Evolutionary conservation across 2,797 vertebrate species (phyloP).

Genomic region (Coregonus suidteri): DNA sequence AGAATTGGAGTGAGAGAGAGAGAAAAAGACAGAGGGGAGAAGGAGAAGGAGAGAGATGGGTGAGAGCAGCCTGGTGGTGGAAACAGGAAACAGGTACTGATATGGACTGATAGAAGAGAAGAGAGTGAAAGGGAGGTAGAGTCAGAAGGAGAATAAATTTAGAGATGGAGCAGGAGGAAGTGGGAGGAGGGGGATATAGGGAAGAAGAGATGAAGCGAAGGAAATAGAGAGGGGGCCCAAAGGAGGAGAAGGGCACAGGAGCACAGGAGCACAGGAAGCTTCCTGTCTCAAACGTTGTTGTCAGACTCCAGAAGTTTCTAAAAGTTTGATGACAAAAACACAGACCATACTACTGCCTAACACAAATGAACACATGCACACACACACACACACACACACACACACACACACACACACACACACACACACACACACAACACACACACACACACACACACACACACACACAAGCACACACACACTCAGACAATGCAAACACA

Average conservation of each 20-base stretch:
- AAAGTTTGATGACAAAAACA: constrained; percentile 9
- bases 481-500: neutral
- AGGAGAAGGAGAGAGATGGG: neutral
- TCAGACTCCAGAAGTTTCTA: neutral
- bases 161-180: neutral
- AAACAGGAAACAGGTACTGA: no score
- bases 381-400: neutral
- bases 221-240: neutral
- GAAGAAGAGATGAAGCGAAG: neutral
- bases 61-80: no score
- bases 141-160: neutral
- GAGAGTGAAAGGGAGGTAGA: neutral
- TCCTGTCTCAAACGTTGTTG: neutral
- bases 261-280: neutral
- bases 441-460: neutral
- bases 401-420: neutral
- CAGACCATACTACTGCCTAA: neutral
- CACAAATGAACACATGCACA: neutral
- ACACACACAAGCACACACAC: neutral
- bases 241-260: neutral
- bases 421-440: neutral
- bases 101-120: neutral
- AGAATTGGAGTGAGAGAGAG: neutral
- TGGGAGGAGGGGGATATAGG: neutral
- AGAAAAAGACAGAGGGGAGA: neutral